phyloP scores from a whole-genome alignment of 2,797 vertebrate species.

The Neosilurus hyrtlii region DNA sequence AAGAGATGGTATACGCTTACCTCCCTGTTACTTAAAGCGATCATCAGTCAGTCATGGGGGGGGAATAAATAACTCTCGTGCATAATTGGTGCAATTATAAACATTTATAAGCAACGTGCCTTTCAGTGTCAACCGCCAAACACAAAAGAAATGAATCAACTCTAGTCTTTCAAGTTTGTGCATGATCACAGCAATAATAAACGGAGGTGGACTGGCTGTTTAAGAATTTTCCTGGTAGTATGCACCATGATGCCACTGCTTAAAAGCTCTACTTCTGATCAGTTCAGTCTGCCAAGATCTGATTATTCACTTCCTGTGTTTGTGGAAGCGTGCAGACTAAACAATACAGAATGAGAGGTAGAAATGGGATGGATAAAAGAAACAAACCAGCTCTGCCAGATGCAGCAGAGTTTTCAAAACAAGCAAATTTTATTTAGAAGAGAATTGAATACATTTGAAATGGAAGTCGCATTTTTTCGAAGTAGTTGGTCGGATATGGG shows the following conservation, averaged over 20 bases:
- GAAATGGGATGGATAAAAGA: neutral
- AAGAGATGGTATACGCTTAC: too few relatives aligned
- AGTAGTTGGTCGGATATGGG: too few relatives aligned
- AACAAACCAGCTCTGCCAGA: neutral
- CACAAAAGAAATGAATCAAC: neutral
- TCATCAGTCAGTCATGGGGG: too few relatives aligned
- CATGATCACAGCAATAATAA: neutral
- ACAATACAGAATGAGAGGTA: neutral
- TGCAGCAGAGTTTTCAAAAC: neutral
- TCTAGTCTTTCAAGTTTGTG: neutral
- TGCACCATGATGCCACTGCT: neutral
- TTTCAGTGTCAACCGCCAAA: neutral
- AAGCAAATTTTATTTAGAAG: too few relatives aligned
- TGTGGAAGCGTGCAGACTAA: constrained; percentile 2
- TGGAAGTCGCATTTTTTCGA: too few relatives aligned
- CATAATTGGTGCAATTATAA: neutral
- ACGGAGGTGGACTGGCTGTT: neutral
- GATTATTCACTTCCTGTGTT: constrained; percentile 8
- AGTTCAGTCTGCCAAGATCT: neutral
- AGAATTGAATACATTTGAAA: too few relatives aligned
- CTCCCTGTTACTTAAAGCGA: too few relatives aligned
- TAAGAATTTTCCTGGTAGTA: too few relatives aligned
- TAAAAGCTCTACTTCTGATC: neutral
- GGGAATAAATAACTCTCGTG: too few relatives aligned
- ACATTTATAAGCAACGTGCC: neutral